Base-by-base conservation (phyloP, 2,797 vertebrate genomes). In the Sebastes matsubarae region DNA sequence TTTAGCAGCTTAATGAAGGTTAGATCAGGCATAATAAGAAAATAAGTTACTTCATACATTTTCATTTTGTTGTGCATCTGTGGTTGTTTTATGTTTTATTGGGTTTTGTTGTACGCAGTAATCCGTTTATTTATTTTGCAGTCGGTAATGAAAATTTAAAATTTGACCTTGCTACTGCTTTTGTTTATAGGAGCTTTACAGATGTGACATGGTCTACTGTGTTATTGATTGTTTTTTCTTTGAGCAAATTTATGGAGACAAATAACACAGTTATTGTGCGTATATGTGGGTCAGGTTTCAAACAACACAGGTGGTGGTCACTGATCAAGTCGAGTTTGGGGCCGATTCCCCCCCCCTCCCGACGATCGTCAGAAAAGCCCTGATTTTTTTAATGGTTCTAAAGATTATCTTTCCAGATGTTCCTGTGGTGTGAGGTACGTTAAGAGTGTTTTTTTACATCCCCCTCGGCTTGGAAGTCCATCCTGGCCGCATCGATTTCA, bases 11-110 rank as follows among this genome's bases (percentile, higher is more conserved):
- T 72, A 82, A 83, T 86, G 30, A 75, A 25, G 32, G n/a, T 2
- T 64, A 32, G 75, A 71, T 79, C 61, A 80, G 73, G 32, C 13
- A 68, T 81, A 88, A 81, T 25, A 59, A 59, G 46, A 76, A 81
- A 87, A 83, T 67, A 30, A 50, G 61, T 46, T 59, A 57, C 24
- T 69, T 72, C 25, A 76, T 75, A 64, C 72, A 72, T 86, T 79
- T 84, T 81, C 67, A 69, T 85, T 74, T 72, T 67, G 50, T 66
- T 72, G 58, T 69, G 67, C 42, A 65, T 68, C 34, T 32, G 46
- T 70, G 10, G 24, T 64, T 74, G 74, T 80, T 77, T 68, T 11
- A 9, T 60, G n/a, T 65, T 75, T 77, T 55, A 78, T 77, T 72
- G 25, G 29, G 32, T 82, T 87, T 75, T 65, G 46, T 72, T 65